phyloP scores from a whole-genome alignment of 2,113 vertebrate genomes.

The Paedocypris sp. region DNA sequence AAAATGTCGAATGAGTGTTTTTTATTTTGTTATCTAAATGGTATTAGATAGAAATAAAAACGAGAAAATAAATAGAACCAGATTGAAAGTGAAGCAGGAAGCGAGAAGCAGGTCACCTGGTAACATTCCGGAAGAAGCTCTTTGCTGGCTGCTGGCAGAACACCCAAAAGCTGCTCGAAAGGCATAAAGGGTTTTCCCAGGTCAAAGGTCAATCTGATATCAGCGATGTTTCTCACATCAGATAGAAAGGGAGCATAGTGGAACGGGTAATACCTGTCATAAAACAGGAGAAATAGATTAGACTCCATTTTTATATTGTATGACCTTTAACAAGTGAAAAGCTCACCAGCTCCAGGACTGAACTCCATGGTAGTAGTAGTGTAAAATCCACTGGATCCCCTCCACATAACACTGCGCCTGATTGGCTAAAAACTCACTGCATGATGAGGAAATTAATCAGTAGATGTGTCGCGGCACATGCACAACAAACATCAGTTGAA shows the following conservation, averaged over 20 bases:
- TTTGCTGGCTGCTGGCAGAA: conserved; percentile 91
- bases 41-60: no score
- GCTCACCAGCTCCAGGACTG: conserved; percentile 97
- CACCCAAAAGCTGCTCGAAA: conserved; percentile 90
- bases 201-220: conserved; percentile 76
- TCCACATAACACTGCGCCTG: conserved; percentile 90
- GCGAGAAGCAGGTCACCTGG: no score
- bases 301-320: no score
- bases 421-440: conserved; percentile 83
- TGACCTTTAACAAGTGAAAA: no score
- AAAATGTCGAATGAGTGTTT: no score
- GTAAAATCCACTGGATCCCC: conserved; percentile 97
- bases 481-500: no score
- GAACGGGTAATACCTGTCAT: conserved; percentile 83
- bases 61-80: not conserved
- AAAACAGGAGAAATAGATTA: not conserved
- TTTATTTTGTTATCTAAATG: no score
- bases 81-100: no score
- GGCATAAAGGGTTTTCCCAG: conserved; percentile 89
- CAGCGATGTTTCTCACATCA: conserved; percentile 76
- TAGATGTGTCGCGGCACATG: not conserved
- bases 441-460: conserved; percentile 21
- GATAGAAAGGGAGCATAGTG: conserved; percentile 96
- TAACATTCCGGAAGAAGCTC: conserved; percentile 79
- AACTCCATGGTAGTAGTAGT: conserved; percentile 97